Base-by-base conservation (phyloP, 1,140 invertebrate genomes). In the Eriosoma lanigerum region DNA sequence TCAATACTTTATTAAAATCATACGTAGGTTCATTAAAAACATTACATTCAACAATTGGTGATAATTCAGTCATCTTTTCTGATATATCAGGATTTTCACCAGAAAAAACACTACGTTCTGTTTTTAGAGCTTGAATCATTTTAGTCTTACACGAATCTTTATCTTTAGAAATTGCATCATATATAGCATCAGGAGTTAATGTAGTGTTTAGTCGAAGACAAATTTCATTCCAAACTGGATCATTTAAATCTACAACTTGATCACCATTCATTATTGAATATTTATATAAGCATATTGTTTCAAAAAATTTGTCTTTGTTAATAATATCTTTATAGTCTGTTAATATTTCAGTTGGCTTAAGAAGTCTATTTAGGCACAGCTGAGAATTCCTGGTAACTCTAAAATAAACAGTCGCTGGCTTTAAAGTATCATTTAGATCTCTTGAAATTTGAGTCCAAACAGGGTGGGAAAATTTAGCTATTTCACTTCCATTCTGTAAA, bases 271-370 rank as follows among this genome's bases (percentile, higher is more conserved):
- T 60, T 46, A 78, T 78, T 29, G 75, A 78, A 78, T 78, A 78
- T 78, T 78, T 78, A 60, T 78, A 78, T 21, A 78, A 78, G 9
- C 75, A 62, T 78, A 78, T 78, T 2, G 75, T 78, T 62, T 78
- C 75, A 19, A 78, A 60, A 48, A 78, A 78, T 1, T 62, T 26
- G 10, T 58, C 75, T 60, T 78, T 78, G 19, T 44, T 29, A 46
- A 62, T 48, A 29, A 26, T 60, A 24, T 44, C 54, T 46, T 78
- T 44, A 9, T 24, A 48, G 4, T 78, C 75, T 48, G 38, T 60
- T 44, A 44, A 78, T 46, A n/a, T 24, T 32, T 48, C 56, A 58
- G 48, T n/a, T 9, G 56, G 56, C 12, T 62, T 78, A 19, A 78
- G 32, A 26, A 78, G 75, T 19, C 75, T 56, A 48, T 78, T 78